Percentiles rank a stretch among this genome's conserved stretches.
Evolutionary conservation across 2,113 vertebrate genomes (phyloP).

Genomic region (Panthera leo): DNA sequence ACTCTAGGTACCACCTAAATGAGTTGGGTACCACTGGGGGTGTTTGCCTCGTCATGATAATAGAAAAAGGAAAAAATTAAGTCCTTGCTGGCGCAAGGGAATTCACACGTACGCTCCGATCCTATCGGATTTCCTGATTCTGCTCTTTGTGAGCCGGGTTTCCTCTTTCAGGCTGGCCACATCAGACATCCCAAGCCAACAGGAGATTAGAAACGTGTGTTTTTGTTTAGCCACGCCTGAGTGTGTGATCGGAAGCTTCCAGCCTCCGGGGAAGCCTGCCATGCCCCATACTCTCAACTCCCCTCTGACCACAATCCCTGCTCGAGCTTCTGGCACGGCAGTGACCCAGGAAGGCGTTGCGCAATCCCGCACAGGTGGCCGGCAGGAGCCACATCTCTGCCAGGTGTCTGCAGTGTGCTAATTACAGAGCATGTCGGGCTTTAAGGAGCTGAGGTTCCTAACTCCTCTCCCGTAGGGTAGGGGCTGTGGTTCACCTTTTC

Average conservation of each 20-base stretch:
- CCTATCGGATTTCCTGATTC: background rate
- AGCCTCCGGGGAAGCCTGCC: background rate
- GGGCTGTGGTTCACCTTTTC: background rate
- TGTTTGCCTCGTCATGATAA: background rate
- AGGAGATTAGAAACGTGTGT: background rate
- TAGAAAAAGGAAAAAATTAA: background rate
- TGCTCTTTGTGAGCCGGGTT: background rate
- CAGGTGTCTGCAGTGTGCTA: background rate
- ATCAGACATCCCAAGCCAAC: no score
- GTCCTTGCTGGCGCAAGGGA: background rate
- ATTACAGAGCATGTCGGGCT: background rate
- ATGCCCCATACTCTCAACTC: background rate
- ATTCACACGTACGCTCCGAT: no score
- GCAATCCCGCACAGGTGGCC: fast-evolving
- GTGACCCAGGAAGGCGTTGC: fast-evolving
- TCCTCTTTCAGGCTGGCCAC: background rate
- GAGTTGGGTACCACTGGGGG: background rate
- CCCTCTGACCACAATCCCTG: background rate
- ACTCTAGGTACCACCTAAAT: background rate
- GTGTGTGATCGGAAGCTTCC: background rate
- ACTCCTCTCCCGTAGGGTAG: background rate
- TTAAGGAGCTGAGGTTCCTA: background rate
- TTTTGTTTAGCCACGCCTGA: background rate
- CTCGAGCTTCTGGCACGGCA: background rate
- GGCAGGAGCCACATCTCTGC: background rate